A percentile compares a stretch with the other conserved stretches of the same genome.
phyloP scores from a whole-genome alignment of 2,113 vertebrate genomes.

The Scolopax mira region DNA sequence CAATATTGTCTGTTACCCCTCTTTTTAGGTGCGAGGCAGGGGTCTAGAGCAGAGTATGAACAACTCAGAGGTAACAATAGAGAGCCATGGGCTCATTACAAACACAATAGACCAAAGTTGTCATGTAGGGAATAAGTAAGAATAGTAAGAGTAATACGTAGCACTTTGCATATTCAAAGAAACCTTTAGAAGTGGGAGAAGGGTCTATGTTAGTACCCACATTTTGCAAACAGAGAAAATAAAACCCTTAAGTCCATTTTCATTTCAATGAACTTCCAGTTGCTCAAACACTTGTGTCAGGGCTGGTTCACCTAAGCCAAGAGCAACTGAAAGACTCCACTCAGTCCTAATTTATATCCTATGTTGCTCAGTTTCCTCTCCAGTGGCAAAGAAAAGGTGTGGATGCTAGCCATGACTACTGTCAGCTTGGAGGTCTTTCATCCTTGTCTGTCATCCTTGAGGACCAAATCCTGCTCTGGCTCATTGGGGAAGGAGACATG shows the following conservation, averaged over 20 bases:
- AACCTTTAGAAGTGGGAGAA: background rate
- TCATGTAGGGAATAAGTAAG: background rate
- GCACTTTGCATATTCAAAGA: background rate
- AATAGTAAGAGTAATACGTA: background rate
- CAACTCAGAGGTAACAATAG: background rate
- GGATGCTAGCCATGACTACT: background rate
- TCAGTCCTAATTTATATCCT: rapidly evolving
- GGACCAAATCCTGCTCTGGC: background rate
- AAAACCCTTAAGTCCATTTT: background rate
- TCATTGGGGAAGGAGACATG: background rate
- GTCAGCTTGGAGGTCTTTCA: background rate
- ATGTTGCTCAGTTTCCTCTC: background rate
- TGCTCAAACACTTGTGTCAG: background rate
- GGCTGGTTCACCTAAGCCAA: background rate
- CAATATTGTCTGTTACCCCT: background rate
- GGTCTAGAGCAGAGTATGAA: background rate
- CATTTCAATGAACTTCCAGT: background rate
- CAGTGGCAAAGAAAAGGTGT: background rate
- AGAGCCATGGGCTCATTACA: background rate
- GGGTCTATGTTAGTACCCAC: background rate
- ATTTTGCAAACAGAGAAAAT: background rate
- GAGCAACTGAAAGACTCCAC: background rate
- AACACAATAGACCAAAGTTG: background rate
- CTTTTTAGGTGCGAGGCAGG: background rate
- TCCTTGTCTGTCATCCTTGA: background rate